Percentiles rank a stretch among this genome's conserved stretches.
These are phyloP conservation scores for Drosophila orosa DNA, from an alignment of 1,140 invertebrate genomes.

Conservation along the genomic window DNA sequence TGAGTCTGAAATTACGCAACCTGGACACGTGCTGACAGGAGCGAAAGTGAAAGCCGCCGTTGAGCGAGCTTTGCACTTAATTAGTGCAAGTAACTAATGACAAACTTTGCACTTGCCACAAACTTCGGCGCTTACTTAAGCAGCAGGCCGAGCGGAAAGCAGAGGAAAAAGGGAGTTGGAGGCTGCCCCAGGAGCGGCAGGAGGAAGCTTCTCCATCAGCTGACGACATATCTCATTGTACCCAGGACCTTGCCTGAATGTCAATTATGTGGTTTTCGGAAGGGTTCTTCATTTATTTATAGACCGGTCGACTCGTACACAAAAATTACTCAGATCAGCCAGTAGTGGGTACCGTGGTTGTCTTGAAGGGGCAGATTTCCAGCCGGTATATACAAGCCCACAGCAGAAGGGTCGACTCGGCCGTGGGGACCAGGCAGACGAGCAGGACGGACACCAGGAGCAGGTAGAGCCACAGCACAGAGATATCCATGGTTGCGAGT, in stretches of 20 bases:
- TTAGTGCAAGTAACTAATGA: conserved; percentile 59
- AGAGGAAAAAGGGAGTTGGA: not conserved
- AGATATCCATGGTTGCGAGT: conserved; percentile 30
- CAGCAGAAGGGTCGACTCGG: conserved; percentile 55
- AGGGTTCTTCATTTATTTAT: conserved; percentile 37
- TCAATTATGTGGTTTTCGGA: conserved; percentile 18
- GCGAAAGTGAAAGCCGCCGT: conserved; percentile 20
- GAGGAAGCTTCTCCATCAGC: not conserved
- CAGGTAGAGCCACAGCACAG: conserved; percentile 37
- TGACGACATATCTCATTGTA: conserved; percentile 27
- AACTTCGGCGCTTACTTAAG: conserved; percentile 27
- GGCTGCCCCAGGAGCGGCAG: not conserved
- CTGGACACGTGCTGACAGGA: conserved; percentile 43
- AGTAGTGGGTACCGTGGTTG: conserved; percentile 15
- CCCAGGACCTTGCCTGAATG: conserved; percentile 22
- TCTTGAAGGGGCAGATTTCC: conserved; percentile 59
- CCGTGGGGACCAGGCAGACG: conserved; percentile 40
- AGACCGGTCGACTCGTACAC: not conserved
- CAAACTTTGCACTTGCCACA: conserved; percentile 47
- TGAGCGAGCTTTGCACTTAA: conserved; percentile 49
- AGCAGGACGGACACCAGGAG: conserved; percentile 46
- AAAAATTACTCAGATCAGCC: conserved; percentile 3
- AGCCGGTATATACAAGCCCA: conserved; percentile 61
- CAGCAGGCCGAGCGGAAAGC: conserved; percentile 20
- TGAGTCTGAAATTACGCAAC: conserved; percentile 27